Base-by-base conservation (phyloP, 2,113 vertebrate genomes). In the Trichomycterus rosablanca region DNA sequence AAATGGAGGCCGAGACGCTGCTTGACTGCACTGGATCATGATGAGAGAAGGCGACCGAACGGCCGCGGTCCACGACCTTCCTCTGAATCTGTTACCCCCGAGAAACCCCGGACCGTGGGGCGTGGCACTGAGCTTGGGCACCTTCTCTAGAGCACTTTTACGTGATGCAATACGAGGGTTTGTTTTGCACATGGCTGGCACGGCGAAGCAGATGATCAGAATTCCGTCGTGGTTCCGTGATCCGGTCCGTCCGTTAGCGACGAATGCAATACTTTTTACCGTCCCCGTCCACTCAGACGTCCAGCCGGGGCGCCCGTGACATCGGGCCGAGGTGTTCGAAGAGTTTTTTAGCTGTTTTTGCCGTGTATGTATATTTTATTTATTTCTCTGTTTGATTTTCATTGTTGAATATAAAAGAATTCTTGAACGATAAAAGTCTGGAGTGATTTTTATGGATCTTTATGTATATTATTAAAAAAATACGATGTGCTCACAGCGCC, bases 191-290 rank as follows among this genome's bases (percentile, higher is more conserved):
- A 77, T 75, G 60, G 49, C 50, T 67, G 37, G 67, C 58, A 73
- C 60, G 66, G 19, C 63, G 56, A 56, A n/a, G n/a, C 64, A 46
- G 32, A 65, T 73, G 49, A n/a, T n/a, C n/a, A n/a, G n/a, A n/a
- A n/a, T n/a, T n/a, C n/a, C n/a, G n/a, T n/a, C n/a, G n/a, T n/a
- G n/a, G n/a, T n/a, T n/a, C n/a, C 7, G 51, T 55, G 44, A 19
- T 62, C 24, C 51, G 58, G 23, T 62, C 24, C 51, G 54, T 74
- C 26, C 45, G 75, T 76, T 69, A 74, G 61, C 79, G 57, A 81
- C 73, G 77, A 85, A 84, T 74, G 86, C 85, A 89, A 89, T 89
- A 89, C 81, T 87, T 86, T 84, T 72, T 86, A 84, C 70, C 73
- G 54, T 78, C n/a, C n/a, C n/a, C n/a, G 58, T 80, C 70, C 39